A percentile compares a stretch with the other conserved stretches of the same genome.
Conservation (phyloP, 2,113 vertebrate genomes). For the Pollimyrus isidori region DNA sequence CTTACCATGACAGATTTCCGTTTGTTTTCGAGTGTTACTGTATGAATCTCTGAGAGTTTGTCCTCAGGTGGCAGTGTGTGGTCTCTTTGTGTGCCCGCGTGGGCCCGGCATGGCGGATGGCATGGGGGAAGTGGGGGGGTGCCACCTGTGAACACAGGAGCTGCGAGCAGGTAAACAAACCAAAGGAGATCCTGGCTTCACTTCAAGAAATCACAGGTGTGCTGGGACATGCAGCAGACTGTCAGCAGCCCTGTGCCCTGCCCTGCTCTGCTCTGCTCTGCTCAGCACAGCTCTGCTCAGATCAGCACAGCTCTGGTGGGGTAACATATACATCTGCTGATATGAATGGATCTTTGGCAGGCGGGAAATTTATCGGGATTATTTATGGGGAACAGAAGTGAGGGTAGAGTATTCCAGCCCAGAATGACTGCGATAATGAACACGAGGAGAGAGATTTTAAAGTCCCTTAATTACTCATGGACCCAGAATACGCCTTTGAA, state of each 20-base stretch:
- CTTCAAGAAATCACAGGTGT: background rate
- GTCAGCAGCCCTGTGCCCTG: background rate
- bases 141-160: background rate
- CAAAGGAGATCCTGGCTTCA: background rate
- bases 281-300: background rate
- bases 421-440: slow-evolving; percentile 1
- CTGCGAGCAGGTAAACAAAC: background rate
- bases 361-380: background rate
- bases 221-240: background rate
- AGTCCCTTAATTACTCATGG: slow-evolving; percentile 5
- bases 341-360: background rate
- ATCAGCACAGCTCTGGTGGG: background rate
- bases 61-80: background rate
- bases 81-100: background rate
- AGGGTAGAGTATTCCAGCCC: background rate
- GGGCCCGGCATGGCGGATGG: background rate
- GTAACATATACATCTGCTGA: background rate
- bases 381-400: slow-evolving; percentile 4
- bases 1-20: background rate
- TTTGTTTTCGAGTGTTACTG: background rate
- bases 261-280: background rate
- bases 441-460: background rate
- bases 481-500: background rate
- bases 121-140: background rate
- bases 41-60: background rate